These are phyloP conservation scores for Nibea coibor DNA, from an alignment of 2,113 vertebrate genomes.

Conservation along the genomic window DNA sequence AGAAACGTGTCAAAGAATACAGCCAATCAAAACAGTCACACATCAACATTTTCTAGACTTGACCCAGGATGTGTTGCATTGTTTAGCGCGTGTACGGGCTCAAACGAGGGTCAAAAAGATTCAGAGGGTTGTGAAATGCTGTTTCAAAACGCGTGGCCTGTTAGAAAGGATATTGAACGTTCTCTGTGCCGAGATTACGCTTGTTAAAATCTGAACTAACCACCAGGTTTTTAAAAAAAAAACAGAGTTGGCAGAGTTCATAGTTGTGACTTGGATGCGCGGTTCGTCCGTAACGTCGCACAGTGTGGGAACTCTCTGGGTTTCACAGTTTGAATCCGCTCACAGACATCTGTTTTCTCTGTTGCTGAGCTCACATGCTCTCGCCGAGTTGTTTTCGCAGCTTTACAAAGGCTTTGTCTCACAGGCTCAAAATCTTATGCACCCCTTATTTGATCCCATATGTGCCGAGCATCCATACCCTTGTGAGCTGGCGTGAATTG, in stretches of 20 bases:
- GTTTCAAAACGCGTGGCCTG: neutral
- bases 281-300: neutral
- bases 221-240: neutral
- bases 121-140: neutral
- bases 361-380: neutral
- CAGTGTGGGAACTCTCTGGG: neutral
- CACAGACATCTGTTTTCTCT: neutral
- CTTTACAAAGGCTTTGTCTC: neutral
- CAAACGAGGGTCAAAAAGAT: neutral
- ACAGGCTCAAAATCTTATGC: neutral
- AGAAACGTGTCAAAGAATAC: conserved; percentile 27
- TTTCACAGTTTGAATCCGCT: neutral
- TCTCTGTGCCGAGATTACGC: neutral
- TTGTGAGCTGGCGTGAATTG: conserved; percentile 6
- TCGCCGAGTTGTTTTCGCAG: neutral
- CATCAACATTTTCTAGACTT: neutral
- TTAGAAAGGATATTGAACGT: neutral
- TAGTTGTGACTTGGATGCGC: neutral
- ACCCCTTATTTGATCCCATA: neutral
- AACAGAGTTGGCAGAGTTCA: neutral
- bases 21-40: conserved; percentile 29
- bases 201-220: too few species aligned
- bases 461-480: neutral
- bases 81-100: neutral
- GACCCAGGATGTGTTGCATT: neutral